Evolutionary conservation across 2,797 vertebrate genomes (phyloP).

Genomic region (Acanthiza pusilla): DNA sequence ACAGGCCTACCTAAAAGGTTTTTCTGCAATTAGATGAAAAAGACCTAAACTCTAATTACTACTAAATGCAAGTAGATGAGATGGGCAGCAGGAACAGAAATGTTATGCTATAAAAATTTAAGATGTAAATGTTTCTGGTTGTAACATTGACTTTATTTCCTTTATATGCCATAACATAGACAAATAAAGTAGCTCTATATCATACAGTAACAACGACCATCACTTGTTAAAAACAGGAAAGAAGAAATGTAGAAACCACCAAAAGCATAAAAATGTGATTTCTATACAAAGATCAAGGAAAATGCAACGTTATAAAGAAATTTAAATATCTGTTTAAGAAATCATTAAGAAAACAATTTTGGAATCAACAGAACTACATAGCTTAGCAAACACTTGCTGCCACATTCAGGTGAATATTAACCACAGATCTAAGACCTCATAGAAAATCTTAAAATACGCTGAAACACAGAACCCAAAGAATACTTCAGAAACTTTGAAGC

Average conservation of each 20-base stretch:
- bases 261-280: not conserved
- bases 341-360: fast-evolving
- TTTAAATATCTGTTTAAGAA: not conserved
- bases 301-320: not conserved
- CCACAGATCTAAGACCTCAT: not conserved
- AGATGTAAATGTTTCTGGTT: not conserved
- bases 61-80: not conserved
- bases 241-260: not conserved
- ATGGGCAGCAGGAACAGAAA: not conserved
- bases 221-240: not conserved
- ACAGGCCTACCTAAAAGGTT: not conserved
- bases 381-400: not conserved
- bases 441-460: not conserved
- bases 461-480: not conserved
- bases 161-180: not conserved
- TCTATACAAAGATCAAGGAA: not conserved
- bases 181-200: not conserved
- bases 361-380: not conserved
- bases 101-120: not conserved
- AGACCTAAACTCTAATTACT: not conserved
- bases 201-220: not conserved
- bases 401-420: not conserved
- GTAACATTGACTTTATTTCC: not conserved
- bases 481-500: not conserved
- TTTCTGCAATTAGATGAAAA: not conserved